Evolutionary conservation across 2,888 invertebrate genomes (phyloP), one percentile per base, ranked within the genome.

Genomic region (Argyresthia albistria): DNA sequence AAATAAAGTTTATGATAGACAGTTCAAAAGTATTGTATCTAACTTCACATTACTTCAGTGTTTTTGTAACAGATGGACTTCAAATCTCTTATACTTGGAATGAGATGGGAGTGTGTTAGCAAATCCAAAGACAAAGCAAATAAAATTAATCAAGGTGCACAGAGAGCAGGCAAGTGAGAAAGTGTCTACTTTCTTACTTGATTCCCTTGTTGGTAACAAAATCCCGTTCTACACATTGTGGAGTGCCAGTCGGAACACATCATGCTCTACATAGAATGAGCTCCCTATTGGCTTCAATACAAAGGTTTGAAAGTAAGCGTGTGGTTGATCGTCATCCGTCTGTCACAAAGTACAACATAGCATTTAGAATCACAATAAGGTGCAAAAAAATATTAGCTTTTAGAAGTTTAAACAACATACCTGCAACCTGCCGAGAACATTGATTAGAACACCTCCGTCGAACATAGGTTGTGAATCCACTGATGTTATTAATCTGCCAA

Each of bases 381-480:
- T 39, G 9, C 10, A 3, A 46, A 12, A 2, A 43, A 2, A 43
- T 43, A 37, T 35, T 53, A 39, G 43, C 35, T 11, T 39, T 16
- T 25, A 14, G 46, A n/a, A n/a, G 42, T 47, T 14, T 0, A 14
- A 14, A 42, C 42, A 48, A 73, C 86, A 83, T 87, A 97, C 98
- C 94, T 98, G 95, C 72, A 99, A 90, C 88, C 98, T 94, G 66
- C 99, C 99, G 64, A 98, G 90, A 52, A 99, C 98, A 89, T 95
- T 95, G 64, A 99, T 97, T 77, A 98, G 84, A 62, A 99, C 95
- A 58, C 98, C 98, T 56, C 98, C 98, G 86, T 98, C 98, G 71
- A 96, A 95, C 91, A 96, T 97, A n/a, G 99, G 99, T 80, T 99
- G 99, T 50, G 97, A 96, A 79, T 99, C 99, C 57, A 97, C 93